Evolutionary conservation across 2,113 vertebrate genomes (phyloP), one percentile per base, ranked within the genome.

Genomic region (Hydropotes inermis): DNA sequence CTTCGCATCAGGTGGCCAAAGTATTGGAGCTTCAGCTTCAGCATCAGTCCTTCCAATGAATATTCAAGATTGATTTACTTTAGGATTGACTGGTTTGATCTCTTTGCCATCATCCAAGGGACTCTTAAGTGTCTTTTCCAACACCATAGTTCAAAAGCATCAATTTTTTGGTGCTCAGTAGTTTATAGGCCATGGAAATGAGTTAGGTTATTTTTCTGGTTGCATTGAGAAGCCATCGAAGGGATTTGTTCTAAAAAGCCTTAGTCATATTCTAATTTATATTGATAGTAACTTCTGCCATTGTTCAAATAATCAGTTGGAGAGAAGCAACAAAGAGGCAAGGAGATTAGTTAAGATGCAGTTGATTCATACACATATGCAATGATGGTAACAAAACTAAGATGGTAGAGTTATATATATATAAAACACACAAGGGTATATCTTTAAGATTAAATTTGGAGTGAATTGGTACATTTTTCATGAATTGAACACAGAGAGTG

Each of bases 401-500:
- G 86, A 43, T 36, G 12, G 9, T 54, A 50, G 16, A 28, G 16
- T 19, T 58, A 23, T 23, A 90, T 55, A 17, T 67, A 67, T 17
- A 55, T 7, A 30, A 36, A 47, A 79, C 1, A 45, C 7, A 43
- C 1, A 61, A 4, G 9, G 27, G 4, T 19, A 36, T 25, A 19
- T 64, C 36, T 78, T 57, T 39, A 85, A 91, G 67, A 43, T 57
- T 60, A 28, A 83, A 87, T 76, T 39, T 67, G 61, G 14, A 1
- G 30, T 94, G 5, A 64, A 43, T 52, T 58, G 10, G 17, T 5
- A 50, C 33, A 91, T 36, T 70, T 91, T 3, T 64, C 58, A 12
- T 36, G 3, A 0, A 23, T 4, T 79, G 7, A 4, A 52, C 58
- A 58, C 1, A 58, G 2, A 1, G 28, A 79, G 1, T 43, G 3